Evolutionary conservation across 2,888 invertebrate genomes (phyloP).

Genomic region (Branchellion lobata): DNA sequence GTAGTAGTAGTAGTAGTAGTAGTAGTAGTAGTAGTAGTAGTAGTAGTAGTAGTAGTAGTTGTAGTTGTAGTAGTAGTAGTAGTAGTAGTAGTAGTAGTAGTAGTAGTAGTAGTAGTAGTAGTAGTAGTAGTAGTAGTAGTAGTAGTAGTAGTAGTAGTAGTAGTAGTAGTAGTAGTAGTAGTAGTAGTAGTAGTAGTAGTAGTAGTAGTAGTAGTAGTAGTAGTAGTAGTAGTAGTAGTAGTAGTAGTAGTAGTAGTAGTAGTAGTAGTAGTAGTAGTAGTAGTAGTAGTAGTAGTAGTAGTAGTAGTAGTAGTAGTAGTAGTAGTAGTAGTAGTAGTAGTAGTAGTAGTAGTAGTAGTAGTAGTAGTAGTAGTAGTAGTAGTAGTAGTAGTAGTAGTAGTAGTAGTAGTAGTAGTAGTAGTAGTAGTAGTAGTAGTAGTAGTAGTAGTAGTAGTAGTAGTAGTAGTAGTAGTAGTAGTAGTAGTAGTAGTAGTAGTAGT

Average conservation of each 20-base stretch:
- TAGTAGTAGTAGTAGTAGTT: too few relatives aligned
- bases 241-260: slow-evolving; percentile 23
- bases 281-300: too few relatives aligned
- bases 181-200: slow-evolving; percentile 25
- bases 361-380: too few relatives aligned
- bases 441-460: too few relatives aligned
- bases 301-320: too few relatives aligned
- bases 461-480: too few relatives aligned
- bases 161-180: slow-evolving; percentile 23
- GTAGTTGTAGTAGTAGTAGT: neutral
- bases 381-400: too few relatives aligned
- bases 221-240: slow-evolving; percentile 29
- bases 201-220: slow-evolving; percentile 29
- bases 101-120: slow-evolving; percentile 17
- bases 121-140: slow-evolving; percentile 15
- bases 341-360: too few relatives aligned
- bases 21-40: slow-evolving; percentile 1
- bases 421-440: too few relatives aligned
- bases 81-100: neutral
- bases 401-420: too few relatives aligned
- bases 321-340: too few relatives aligned
- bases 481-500: too few relatives aligned
- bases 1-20: slow-evolving; percentile 8
- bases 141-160: slow-evolving; percentile 20
- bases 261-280: neutral